phyloP scores from a whole-genome alignment of 2,888 invertebrate genomes.

The Polyommatus iphigenia region DNA sequence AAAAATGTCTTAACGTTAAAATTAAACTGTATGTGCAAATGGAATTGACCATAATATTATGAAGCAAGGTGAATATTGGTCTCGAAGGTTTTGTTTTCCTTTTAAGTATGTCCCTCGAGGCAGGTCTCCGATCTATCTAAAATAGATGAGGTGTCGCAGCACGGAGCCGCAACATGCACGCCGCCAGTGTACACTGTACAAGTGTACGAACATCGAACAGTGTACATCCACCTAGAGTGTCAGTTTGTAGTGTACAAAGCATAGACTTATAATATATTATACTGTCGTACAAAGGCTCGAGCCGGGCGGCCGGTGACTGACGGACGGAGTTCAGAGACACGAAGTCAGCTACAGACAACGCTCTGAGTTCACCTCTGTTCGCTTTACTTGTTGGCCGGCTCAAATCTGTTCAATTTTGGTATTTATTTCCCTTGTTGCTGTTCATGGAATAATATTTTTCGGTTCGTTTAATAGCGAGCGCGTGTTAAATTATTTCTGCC shows the following conservation, averaged over 20 bases:
- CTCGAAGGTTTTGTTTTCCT: background rate
- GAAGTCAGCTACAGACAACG: background rate
- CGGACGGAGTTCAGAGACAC: background rate
- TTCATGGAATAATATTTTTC: background rate
- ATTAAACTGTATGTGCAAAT: no score
- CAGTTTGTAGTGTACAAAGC: background rate
- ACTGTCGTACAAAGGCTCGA: background rate
- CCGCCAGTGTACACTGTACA: background rate
- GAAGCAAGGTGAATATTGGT: background rate
- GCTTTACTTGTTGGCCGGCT: background rate
- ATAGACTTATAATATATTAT: no score
- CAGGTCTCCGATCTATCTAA: background rate
- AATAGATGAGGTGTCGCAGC: background rate
- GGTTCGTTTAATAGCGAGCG: background rate
- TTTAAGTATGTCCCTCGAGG: background rate
- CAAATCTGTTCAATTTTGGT: background rate
- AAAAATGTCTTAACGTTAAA: no score
- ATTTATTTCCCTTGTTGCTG: background rate
- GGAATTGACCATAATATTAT: background rate
- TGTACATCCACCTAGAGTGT: background rate
- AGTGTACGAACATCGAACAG: background rate
- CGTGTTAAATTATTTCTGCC: background rate
- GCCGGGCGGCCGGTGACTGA: background rate
- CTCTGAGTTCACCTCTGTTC: background rate
- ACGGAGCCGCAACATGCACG: background rate